A percentile compares a stretch with the other conserved stretches of the same genome.
phyloP scores from a whole-genome alignment of 2,797 vertebrate species.

The Sebastes umbrosus region DNA sequence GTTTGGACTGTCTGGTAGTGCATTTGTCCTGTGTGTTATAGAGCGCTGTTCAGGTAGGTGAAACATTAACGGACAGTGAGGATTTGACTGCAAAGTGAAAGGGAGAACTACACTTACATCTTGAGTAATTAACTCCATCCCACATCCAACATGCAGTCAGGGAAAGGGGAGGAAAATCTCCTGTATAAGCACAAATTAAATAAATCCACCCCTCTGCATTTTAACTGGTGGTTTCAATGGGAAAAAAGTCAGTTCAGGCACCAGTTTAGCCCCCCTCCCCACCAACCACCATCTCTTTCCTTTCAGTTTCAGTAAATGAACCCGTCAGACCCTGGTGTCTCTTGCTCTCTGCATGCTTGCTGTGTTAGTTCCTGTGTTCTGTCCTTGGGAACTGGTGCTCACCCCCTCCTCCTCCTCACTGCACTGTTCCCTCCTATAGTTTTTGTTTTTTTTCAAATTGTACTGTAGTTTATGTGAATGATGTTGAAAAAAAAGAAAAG shows the following conservation, averaged over 20 bases:
- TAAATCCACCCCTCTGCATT: background rate
- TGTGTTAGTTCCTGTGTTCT: conserved; percentile 81
- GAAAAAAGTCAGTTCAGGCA: background rate
- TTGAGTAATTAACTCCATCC: background rate
- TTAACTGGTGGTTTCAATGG: background rate
- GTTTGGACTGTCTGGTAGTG: background rate
- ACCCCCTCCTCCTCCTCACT: background rate
- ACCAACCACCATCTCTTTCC: background rate
- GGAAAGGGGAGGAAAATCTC: background rate
- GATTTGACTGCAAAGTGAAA: background rate
- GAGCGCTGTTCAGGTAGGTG: background rate
- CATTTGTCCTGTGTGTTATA: background rate
- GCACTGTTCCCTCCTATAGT: conserved; percentile 66
- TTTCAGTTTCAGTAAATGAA: background rate
- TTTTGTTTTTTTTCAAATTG: conserved; percentile 66
- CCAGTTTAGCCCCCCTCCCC: background rate
- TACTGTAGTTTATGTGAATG: conserved; percentile 80
- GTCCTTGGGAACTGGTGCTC: conserved; percentile 59
- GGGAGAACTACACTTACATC: background rate
- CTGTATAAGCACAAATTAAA: conserved; percentile 43
- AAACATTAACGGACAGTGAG: background rate
- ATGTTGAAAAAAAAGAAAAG: conserved; percentile 64
- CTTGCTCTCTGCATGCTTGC: conserved; percentile 81
- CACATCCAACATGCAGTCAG: background rate
- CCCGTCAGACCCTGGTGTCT: conserved; percentile 62